Conservation (phyloP, 2,113 vertebrate species). For the Garra rufa region DNA sequence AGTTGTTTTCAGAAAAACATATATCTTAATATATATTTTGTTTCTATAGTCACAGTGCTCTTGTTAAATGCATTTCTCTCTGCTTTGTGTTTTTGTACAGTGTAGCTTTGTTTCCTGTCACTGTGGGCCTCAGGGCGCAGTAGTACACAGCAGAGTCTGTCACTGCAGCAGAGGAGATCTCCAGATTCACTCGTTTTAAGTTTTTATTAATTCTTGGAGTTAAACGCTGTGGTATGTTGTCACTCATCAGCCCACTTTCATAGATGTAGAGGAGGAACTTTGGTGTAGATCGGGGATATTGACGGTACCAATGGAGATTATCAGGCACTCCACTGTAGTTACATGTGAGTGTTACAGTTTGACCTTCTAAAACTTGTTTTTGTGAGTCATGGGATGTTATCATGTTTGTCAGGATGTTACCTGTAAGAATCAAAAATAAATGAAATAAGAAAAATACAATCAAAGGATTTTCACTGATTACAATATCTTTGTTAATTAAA, state of each 20-base stretch:
- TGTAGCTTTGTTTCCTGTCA: slow-evolving; percentile 2
- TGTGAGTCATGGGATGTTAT: not conserved
- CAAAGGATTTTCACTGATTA: not conserved
- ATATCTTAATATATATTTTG: not conserved
- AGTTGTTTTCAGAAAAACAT: not conserved
- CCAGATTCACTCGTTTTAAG: not conserved
- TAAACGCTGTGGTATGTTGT: not conserved
- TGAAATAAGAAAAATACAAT: not conserved
- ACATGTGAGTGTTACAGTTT: not conserved
- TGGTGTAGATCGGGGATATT: slow-evolving; percentile 33
- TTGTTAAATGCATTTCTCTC: not conserved
- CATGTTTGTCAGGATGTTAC: not conserved
- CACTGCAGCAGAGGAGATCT: slow-evolving; percentile 3
- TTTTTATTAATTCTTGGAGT: not conserved
- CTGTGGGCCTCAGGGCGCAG: slow-evolving; percentile 35
- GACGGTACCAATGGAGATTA: not conserved
- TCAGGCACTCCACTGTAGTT: slow-evolving; percentile 11
- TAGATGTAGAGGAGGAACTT: slow-evolving; percentile 23
- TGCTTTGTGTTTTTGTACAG: slow-evolving; percentile 42
- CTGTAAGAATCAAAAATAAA: not conserved
- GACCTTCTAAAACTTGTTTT: not conserved
- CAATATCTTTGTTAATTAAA: not conserved
- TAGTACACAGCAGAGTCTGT: slow-evolving; percentile 32
- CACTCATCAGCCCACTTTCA: not conserved
- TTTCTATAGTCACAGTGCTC: no score